Conservation (phyloP, 1,140 invertebrate species). For the Brachionus rubens region DNA sequence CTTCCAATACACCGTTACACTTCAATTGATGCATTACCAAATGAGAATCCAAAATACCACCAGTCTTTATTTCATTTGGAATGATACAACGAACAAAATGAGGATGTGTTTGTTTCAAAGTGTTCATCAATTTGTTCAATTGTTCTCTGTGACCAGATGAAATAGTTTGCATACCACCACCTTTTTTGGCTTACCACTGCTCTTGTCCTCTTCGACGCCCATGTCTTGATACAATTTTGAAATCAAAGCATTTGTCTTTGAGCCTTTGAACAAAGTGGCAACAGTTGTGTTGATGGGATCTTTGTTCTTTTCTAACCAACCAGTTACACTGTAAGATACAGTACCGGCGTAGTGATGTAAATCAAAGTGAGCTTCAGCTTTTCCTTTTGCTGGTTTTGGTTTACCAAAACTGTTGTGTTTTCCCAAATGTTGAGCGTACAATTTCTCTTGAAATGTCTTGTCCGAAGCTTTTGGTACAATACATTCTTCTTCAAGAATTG, state of each 20-base stretch:
- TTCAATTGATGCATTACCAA: constrained; percentile 96
- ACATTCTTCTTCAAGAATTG: constrained; percentile 99
- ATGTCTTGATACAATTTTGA: constrained; percentile 15
- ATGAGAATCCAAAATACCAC: constrained; percentile 94
- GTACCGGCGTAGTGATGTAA: constrained; percentile 97
- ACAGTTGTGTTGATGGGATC: constrained; percentile 98
- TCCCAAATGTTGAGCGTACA: constrained; percentile 96
- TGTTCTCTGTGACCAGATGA: constrained; percentile 86
- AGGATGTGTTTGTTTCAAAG: constrained; percentile 88
- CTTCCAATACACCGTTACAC: constrained; percentile 99
- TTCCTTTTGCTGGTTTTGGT: constrained; percentile 92
- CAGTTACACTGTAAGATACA: constrained; percentile 74
- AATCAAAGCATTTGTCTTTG: constrained; percentile 10
- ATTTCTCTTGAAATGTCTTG: constrained; percentile 91
- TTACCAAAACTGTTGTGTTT: constrained; percentile 95
- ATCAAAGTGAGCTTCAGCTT: constrained; percentile 90
- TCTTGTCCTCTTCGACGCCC: constrained; percentile 39
- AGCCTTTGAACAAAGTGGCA: constrained; percentile 53
- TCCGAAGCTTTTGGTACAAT: constrained; percentile 99
- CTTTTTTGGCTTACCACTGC: constrained; percentile 84
- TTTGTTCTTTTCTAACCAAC: constrained; percentile 99
- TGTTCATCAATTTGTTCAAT: constrained; percentile 94
- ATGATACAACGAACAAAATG: constrained; percentile 99
- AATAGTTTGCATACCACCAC: constrained; percentile 90
- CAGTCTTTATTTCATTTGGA: constrained; percentile 94